Base-by-base conservation (phyloP, 1,140 invertebrate species). In the Dendrolimus punctatus region DNA sequence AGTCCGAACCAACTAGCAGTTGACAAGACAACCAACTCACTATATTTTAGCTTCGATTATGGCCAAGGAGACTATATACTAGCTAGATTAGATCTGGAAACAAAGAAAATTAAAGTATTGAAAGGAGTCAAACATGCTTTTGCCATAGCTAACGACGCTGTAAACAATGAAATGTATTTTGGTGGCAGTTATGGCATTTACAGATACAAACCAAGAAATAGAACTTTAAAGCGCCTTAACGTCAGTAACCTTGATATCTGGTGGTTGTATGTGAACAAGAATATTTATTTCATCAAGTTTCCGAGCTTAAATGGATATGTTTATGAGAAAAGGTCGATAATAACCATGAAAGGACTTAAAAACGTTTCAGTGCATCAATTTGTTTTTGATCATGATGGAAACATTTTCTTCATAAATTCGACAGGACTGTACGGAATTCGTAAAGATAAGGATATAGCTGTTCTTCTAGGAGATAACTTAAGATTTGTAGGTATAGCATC, bases 21-120 rank as follows among this genome's bases (percentile, higher is more conserved):
- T 6, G 73, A 76, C 46, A 72, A 61, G 59, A 49, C 38, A 6
- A 63, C 73, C n/a, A 84, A 81, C 51, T 75, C 66, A 6, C 53
- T 84, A 38, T 84, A 79, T 58, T 84, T 81, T 62, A 81, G 80
- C 55, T 80, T 84, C 52, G 78, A 81, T 60, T 68, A 67, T 0
- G 78, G 77, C 4, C 66, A 72, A 55, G 76, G 76, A 4, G 80
- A 81, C 53, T 79, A 77, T 46, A 48, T 74, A 0, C 75, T 78
- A 39, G 77, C 68, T 2, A 57, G 64, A 37, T 48, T 79, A 0
- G 63, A 71, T 6, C 69, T 81, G 23, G 71, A 76, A 40, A 70
- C 58, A 9, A 79, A 69, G 62, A 73, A 66, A 51, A 49, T 84
- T 2, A 80, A 62, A 5, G 67, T 81, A 10, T 59, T 84, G 2